Evolutionary conservation across 2,113 vertebrate species (phyloP).

Genomic region (Saimiri boliviensis): DNA sequence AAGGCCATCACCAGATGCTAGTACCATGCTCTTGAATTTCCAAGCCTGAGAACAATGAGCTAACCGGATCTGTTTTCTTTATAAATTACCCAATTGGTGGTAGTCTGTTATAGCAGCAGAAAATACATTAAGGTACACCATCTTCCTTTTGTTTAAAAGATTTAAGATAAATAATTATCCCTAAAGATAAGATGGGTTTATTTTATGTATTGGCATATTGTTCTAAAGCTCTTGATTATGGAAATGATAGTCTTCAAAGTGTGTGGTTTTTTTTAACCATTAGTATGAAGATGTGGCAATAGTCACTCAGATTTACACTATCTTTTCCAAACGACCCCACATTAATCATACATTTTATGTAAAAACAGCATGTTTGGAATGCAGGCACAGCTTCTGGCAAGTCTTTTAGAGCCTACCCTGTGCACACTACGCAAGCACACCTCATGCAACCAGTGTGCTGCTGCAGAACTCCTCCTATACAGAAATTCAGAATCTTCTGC

Average conservation of each 20-base stretch:
- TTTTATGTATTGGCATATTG: neutral
- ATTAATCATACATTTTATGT: neutral
- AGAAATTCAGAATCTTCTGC: neutral
- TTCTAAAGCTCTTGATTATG: slow-evolving; percentile 15
- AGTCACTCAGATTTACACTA: neutral
- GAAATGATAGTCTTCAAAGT: neutral
- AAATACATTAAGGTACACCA: neutral
- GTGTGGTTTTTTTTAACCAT: neutral
- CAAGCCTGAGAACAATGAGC: neutral
- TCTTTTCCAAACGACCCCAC: neutral
- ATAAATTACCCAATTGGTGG: neutral
- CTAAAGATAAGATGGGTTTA: neutral
- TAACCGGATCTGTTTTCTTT: neutral
- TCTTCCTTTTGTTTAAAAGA: slow-evolving; percentile 12
- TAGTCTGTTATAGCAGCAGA: neutral
- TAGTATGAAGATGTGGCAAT: neutral
- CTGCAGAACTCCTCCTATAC: neutral
- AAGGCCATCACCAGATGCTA: neutral
- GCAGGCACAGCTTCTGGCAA: neutral
- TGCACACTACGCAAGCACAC: neutral
- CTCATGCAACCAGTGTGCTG: neutral
- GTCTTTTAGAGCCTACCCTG: neutral
- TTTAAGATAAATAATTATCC: neutral
- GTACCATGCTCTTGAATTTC: neutral
- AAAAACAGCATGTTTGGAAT: neutral